Conservation (phyloP, 2,888 invertebrate genomes). For the Dolichopus griseipennis region DNA sequence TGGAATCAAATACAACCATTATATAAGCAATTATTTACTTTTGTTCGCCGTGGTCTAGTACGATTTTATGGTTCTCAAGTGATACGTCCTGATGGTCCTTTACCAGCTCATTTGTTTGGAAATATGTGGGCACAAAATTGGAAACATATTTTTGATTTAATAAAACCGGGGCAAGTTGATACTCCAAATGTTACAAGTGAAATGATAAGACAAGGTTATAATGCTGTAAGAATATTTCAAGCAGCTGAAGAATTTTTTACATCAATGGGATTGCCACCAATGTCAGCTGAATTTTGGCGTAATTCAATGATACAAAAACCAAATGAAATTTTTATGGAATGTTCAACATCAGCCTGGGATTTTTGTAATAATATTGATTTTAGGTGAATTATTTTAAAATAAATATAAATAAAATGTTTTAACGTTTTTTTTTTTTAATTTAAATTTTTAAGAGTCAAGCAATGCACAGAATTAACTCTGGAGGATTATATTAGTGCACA, state of each 20-base stretch:
- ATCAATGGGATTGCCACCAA: slow-evolving; percentile 68
- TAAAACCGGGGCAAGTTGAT: slow-evolving; percentile 62
- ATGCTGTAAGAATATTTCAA: slow-evolving; percentile 69
- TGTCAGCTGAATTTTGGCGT: slow-evolving; percentile 78
- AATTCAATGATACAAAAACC: slow-evolving; percentile 72
- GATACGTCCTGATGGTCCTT: slow-evolving; percentile 59
- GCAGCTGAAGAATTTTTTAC: slow-evolving; percentile 76
- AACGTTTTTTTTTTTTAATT: slow-evolving; percentile 8
- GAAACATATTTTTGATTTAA: slow-evolving; percentile 63
- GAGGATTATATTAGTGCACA: slow-evolving; percentile 68
- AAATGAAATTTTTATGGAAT: slow-evolving; percentile 55
- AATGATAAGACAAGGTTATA: slow-evolving; percentile 65
- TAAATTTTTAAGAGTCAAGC: slow-evolving; percentile 56
- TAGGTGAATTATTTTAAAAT: slow-evolving; percentile 47
- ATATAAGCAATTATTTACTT: slow-evolving; percentile 75
- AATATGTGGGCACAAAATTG: slow-evolving; percentile 82
- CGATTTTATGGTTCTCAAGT: slow-evolving; percentile 53
- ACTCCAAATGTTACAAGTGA: slow-evolving; percentile 68
- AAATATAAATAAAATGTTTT: neutral
- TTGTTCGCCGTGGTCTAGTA: slow-evolving; percentile 60
- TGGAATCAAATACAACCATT: slow-evolving; percentile 62
- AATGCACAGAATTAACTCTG: slow-evolving; percentile 71
- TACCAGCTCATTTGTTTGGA: slow-evolving; percentile 77
- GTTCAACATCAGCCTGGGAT: slow-evolving; percentile 76
- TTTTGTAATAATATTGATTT: slow-evolving; percentile 76